A percentile compares a stretch with the other conserved stretches of the same genome.
Conservation (phyloP, 2,113 vertebrate species). For the Erythrolamprus reginae region DNA sequence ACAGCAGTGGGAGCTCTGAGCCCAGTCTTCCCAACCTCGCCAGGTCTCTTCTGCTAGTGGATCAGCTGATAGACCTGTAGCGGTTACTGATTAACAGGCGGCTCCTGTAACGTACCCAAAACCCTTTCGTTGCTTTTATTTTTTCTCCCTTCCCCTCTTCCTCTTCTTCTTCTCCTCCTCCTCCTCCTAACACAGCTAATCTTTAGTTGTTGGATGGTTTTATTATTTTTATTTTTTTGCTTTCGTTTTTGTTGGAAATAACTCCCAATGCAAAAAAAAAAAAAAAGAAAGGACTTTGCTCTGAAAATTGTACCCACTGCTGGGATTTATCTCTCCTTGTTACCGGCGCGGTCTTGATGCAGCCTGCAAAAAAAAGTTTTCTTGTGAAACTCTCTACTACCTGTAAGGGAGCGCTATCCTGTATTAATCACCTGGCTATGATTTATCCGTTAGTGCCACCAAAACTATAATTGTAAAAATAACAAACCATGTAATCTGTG, state of each 20-base stretch:
- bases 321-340: conserved; percentile 53
- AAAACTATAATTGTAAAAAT: conserved; percentile 46
- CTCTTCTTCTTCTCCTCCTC: conserved; percentile 48
- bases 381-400: conserved; percentile 39
- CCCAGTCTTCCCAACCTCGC: conserved; percentile 98
- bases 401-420: conserved; percentile 39
- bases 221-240: conserved; percentile 26
- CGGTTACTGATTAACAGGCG: conserved; percentile 76
- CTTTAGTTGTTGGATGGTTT: conserved; percentile 55
- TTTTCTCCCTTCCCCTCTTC: conserved; percentile 9
- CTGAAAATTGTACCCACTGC: conserved; percentile 24
- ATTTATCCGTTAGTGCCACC: conserved; percentile 1
- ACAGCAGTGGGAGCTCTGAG: conserved; percentile 99
- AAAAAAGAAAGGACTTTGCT: conserved; percentile 49
- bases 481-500: conserved; percentile 26
- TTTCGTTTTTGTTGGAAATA: conserved; percentile 31
- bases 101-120: conserved; percentile 71
- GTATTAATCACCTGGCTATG: conserved; percentile 50
- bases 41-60: conserved; percentile 99
- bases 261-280: conserved; percentile 49
- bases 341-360: conserved; percentile 39
- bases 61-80: conserved; percentile 99
- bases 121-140: conserved; percentile 48
- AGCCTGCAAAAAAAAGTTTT: conserved; percentile 32
- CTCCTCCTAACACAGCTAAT: conserved; percentile 56